phyloP scores from a whole-genome alignment of 2,888 invertebrate genomes.

The Drosophila pegasa region DNA sequence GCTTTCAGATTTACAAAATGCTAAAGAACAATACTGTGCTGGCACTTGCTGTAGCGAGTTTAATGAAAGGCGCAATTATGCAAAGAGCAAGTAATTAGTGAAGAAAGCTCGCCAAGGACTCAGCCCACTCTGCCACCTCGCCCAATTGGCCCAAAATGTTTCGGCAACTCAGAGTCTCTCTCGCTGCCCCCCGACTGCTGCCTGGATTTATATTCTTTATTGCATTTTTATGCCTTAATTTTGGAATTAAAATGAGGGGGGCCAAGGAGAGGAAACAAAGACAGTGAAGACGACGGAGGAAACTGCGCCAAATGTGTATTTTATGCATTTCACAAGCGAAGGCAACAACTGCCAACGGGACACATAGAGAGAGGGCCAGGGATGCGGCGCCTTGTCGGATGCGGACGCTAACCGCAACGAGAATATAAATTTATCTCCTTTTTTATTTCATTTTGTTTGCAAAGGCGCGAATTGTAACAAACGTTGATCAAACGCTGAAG shows the following conservation, averaged over 20 bases:
- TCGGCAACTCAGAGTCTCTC: constrained; percentile 13
- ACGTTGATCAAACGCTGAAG: constrained; percentile 53
- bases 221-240: constrained; percentile 76
- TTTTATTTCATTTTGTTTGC: constrained; percentile 33
- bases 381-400: constrained; percentile 38
- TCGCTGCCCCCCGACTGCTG: background rate
- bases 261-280: constrained; percentile 61
- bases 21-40: constrained; percentile 20
- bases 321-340: constrained; percentile 77
- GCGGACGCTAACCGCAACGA: constrained; percentile 43
- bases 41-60: constrained; percentile 40
- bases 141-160: constrained; percentile 30
- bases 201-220: constrained; percentile 63
- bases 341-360: constrained; percentile 49
- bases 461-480: constrained; percentile 70
- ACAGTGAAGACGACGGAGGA: constrained; percentile 23
- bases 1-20: constrained; percentile 68
- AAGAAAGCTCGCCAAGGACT: constrained; percentile 35
- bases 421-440: constrained; percentile 40
- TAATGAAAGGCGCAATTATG: constrained; percentile 77
- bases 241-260: constrained; percentile 50
- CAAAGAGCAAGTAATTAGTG: constrained; percentile 78
- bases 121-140: constrained; percentile 2
- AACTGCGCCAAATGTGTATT: constrained; percentile 71
- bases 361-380: constrained; percentile 1